Percentiles rank a stretch among this genome's conserved stretches.
These are phyloP conservation scores for Lycia hirtaria DNA, from an alignment of 2,888 invertebrate genomes.

Conservation along the genomic window DNA sequence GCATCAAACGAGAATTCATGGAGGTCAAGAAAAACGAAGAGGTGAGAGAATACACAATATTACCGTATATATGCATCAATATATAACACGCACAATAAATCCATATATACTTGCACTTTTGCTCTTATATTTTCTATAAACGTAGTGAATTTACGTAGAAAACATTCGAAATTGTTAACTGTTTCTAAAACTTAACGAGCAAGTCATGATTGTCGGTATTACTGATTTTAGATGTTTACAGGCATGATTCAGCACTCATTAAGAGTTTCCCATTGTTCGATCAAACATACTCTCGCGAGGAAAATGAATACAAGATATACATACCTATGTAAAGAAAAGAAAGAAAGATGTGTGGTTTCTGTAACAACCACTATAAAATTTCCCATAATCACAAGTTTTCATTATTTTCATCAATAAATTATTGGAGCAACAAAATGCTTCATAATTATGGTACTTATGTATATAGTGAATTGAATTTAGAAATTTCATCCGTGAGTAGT, in stretches of 20 bases:
- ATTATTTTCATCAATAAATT: too few species aligned
- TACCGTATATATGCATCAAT: background rate
- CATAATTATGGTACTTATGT: too few species aligned
- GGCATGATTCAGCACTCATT: conserved; percentile 63
- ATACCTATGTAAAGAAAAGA: background rate
- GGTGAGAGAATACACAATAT: conserved; percentile 87
- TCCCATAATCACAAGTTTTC: too few species aligned
- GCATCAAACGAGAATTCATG: conserved; percentile 98
- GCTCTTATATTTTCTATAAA: conserved; percentile 11
- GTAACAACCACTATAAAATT: too few species aligned
- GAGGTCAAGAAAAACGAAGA: conserved; percentile 99
- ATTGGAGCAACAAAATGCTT: too few species aligned
- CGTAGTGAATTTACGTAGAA: conserved; percentile 45
- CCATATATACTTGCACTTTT: conserved; percentile 28
- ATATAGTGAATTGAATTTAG: too few species aligned
- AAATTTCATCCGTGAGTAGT: too few species aligned
- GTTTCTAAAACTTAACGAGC: too few species aligned
- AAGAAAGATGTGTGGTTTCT: background rate
- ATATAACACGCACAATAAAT: background rate
- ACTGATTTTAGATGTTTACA: conserved; percentile 7
- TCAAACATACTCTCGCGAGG: background rate
- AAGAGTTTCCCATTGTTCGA: background rate
- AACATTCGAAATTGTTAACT: background rate
- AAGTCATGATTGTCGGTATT: conserved; percentile 21
- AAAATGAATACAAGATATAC: background rate